phyloP scores from a whole-genome alignment of 2,888 invertebrate species.

The Lobophora halterata region DNA sequence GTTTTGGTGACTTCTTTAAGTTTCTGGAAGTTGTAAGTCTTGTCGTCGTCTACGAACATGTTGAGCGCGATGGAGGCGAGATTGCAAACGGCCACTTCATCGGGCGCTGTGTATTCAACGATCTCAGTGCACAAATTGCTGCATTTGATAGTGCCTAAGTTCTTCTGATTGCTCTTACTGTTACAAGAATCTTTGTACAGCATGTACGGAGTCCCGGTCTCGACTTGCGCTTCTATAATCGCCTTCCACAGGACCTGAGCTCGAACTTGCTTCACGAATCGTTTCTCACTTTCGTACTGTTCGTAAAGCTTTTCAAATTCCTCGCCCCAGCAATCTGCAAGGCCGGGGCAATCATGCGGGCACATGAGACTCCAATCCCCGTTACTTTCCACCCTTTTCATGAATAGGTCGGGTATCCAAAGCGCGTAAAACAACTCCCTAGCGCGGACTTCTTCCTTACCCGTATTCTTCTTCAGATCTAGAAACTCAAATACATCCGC shows the following conservation, averaged over 20 bases:
- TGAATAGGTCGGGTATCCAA: constrained; percentile 99
- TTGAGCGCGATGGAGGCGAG: constrained; percentile 98
- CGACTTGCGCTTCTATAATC: constrained; percentile 96
- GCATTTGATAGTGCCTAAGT: constrained; percentile 98
- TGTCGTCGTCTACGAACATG: constrained; percentile 92
- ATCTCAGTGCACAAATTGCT: constrained; percentile 99
- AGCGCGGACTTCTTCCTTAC: constrained; percentile 96
- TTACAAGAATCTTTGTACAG: constrained; percentile 98
- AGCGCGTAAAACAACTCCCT: constrained; percentile 97
- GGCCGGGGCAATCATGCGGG: constrained; percentile 94
- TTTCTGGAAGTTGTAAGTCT: constrained; percentile 92
- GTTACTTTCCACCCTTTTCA: constrained; percentile 94
- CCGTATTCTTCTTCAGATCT: constrained; percentile 96
- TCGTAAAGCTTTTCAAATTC: constrained; percentile 94
- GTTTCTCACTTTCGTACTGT: constrained; percentile 91
- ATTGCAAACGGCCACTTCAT: constrained; percentile 99
- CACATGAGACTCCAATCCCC: constrained; percentile 98
- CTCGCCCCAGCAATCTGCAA: constrained; percentile 96
- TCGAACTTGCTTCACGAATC: constrained; percentile 84
- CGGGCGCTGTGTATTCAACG: constrained; percentile 94
- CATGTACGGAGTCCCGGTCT: constrained; percentile 99
- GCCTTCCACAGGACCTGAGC: constrained; percentile 97
- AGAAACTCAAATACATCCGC: constrained; percentile 97
- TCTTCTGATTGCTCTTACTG: constrained; percentile 98
- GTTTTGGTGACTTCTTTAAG: constrained; percentile 93